Base-by-base conservation (phyloP, 2,888 invertebrate species). In the Prostheceraeus crozeri region DNA sequence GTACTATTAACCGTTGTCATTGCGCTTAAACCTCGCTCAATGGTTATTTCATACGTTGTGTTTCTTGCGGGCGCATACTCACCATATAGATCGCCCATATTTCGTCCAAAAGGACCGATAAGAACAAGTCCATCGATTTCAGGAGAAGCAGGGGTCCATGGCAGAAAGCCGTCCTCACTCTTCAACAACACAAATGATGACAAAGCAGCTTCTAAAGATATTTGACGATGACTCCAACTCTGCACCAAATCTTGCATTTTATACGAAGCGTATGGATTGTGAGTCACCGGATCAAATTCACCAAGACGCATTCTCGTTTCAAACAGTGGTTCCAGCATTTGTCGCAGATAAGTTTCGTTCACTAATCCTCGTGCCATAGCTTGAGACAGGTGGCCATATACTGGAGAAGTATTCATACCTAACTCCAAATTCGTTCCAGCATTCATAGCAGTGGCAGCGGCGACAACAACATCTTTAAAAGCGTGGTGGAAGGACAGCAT, bases 91-190 rank as follows among this genome's bases (percentile, higher is more conserved):
- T 69, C 67, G 1, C 55, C 59, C 8, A 66, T 46, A 57, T 72
- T 70, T 57, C 72, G 64, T 11, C 70, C 67, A 68, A 73, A 69
- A 4, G 74, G 74, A 10, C 74, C 74, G 35, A 74, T 61, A 11
- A 74, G 25, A 14, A 21, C 53, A 2, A 53, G 11, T n/a, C n/a
- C n/a, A n/a, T n/a, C n/a, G n/a, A n/a, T n/a, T n/a, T n/a, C n/a
- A n/a, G n/a, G n/a, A n/a, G n/a, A n/a, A n/a, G n/a, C n/a, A n/a
- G n/a, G n/a, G n/a, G n/a, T n/a, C n/a, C n/a, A n/a, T n/a, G n/a
- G n/a, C n/a, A n/a, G n/a, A 4, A 53, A 31, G 2, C 21, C 25
- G 28, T 53, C 35, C 2, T 2, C 28, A 28, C 30, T 53, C 33
- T 53, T 53, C 3, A 53, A 31, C 23, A 53, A 31, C 14, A 53